Base-by-base conservation (phyloP, 2,888 invertebrate genomes). In the Acholoe squamosa region DNA sequence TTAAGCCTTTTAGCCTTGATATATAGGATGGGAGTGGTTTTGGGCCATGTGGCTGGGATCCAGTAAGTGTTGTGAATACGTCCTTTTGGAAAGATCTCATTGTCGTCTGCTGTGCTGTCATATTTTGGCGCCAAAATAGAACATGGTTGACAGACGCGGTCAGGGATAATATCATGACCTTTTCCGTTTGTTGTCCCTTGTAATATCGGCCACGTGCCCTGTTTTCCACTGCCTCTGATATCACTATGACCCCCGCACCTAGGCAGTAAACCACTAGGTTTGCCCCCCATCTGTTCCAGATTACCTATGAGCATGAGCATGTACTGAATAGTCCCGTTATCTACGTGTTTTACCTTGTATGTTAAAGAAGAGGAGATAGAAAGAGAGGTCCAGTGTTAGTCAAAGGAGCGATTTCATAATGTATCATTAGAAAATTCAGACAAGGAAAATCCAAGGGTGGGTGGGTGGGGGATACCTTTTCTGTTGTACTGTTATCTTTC, bases 181-280 rank as follows among this genome's bases (percentile, higher is more conserved):
- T 80, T 43, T 80, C 80, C 43, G 80, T 80, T 34, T 80, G 80
- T 80, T 80, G 80, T 80, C 43, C 80, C 80, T 25, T n/a, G 19
- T 25, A 22, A 34, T 34, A 43, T 33, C 34, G 34, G 80, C 43
- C 33, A 80, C 76, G 76, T 76, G 80, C 33, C 80, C 16, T 34
- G 43, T 80, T 80, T 80, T 80, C 80, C 10, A 43, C 43, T 28
- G 25, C 61, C 61, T n/a, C 61, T 25, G 22, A 25, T 61, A 22
- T 54, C 54, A 14, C 61, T 19, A 61, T 43, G 61, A 22, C 61
- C 61, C 61, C 25, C 61, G 25, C 61, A 61, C 61, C 22, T 14
- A 54, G 14, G 12, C 54, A 54, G 14, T 16, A 12, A 54, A 16
- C 12, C 54, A 54, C 54, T n/a, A n/a, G n/a, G n/a, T n/a, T n/a